Conservation (phyloP, 2,113 vertebrate genomes). For the Plectropomus leopardus region DNA sequence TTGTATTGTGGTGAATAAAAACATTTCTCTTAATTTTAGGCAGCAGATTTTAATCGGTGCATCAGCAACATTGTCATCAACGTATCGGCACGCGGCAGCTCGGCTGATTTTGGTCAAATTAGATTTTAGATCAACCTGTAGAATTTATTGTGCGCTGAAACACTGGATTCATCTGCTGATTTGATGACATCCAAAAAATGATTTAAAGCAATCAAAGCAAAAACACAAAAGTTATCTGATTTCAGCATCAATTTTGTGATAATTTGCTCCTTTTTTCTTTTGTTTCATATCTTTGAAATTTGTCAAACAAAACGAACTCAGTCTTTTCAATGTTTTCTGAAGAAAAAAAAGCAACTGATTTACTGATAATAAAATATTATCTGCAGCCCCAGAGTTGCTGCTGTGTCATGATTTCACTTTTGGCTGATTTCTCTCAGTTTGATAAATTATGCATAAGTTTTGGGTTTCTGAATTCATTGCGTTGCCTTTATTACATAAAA, state of each 20-base stretch:
- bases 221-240: too few species aligned
- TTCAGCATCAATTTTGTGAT: not conserved
- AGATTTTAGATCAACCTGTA: not conserved
- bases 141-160: not conserved
- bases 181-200: too few species aligned
- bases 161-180: too few species aligned
- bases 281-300: not conserved
- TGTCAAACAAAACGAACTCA: not conserved
- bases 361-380: not conserved
- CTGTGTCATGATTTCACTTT: slow-evolving; percentile 6
- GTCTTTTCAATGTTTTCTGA: not conserved
- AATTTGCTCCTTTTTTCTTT: not conserved
- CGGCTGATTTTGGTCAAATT: too few species aligned
- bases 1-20: not conserved
- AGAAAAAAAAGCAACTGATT: not conserved
- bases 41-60: not conserved
- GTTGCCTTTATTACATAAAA: not conserved
- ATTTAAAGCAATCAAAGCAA: too few species aligned
- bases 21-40: not conserved
- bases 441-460: not conserved
- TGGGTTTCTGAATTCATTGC: not conserved
- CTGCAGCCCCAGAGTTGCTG: not conserved
- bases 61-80: not conserved
- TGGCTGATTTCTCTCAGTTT: not conserved
- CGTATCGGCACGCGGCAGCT: not conserved